Evolutionary conservation across 2,888 invertebrate species (phyloP).

Genomic region (Tethea ocularis): DNA sequence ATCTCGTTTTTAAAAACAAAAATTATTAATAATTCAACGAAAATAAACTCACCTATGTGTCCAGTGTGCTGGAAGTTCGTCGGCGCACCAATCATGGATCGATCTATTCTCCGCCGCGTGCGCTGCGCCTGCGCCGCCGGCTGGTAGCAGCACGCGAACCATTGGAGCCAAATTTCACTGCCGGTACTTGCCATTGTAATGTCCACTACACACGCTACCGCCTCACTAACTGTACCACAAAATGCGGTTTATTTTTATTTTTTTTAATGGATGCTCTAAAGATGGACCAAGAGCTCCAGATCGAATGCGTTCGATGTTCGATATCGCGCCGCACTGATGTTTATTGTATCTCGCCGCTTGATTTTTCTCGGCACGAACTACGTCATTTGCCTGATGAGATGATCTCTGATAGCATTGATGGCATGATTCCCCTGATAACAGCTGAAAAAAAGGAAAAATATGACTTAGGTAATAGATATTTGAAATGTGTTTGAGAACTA

Average conservation of each 20-base stretch:
- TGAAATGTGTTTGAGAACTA: slow-evolving; percentile 7
- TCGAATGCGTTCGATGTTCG: slow-evolving; percentile 41
- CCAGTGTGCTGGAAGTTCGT: slow-evolving; percentile 98
- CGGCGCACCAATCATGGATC: slow-evolving; percentile 97
- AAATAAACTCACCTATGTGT: slow-evolving; percentile 77
- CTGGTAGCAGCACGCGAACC: slow-evolving; percentile 96
- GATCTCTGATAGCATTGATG: slow-evolving; percentile 68
- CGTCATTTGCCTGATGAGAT: slow-evolving; percentile 37
- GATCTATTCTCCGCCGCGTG: slow-evolving; percentile 90
- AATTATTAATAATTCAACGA: too few relatives aligned
- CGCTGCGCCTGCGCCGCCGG: slow-evolving; percentile 89
- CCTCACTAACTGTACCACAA: slow-evolving; percentile 17
- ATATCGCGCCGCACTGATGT: slow-evolving; percentile 40
- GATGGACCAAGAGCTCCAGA: slow-evolving; percentile 33
- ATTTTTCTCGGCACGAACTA: slow-evolving; percentile 34
- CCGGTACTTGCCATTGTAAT: slow-evolving; percentile 87
- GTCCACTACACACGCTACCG: slow-evolving; percentile 52
- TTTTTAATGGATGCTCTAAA: slow-evolving; percentile 31
- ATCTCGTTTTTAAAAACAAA: too few relatives aligned
- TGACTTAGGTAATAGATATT: slow-evolving; percentile 23
- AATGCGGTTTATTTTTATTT: not conserved
- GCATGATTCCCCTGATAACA: slow-evolving; percentile 69
- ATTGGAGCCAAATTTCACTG: slow-evolving; percentile 94
- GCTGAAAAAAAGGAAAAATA: slow-evolving; percentile 64
- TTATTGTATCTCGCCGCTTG: slow-evolving; percentile 21